Evolutionary conservation across 1,140 invertebrate genomes (phyloP), one percentile per base, ranked within the genome.

Genomic region (Adoxophyes honmai): DNA sequence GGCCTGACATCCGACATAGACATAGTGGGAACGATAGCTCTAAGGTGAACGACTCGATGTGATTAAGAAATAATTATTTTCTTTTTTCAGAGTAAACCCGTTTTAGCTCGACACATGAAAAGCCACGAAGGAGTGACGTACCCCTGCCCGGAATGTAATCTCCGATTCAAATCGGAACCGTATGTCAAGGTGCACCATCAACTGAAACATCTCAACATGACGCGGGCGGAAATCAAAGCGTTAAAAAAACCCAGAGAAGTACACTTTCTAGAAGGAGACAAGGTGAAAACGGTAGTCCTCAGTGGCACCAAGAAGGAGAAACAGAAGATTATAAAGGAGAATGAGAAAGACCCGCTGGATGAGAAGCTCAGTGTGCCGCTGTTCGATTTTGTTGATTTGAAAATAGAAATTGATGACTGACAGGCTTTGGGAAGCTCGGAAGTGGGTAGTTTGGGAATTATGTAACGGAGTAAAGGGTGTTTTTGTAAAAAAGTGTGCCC

Each of bases 131-230:
- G 71, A 11, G 62, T 65, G 44, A 64, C 59, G 18, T 78, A 75
- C 33, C 75, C 73, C 13, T 78, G 75, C 34, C 64, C 55, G 0
- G 73, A 75, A 35, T 78, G 75, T 52, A 73, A 73, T 0, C 38
- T 69, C 16, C 61, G 59, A n/a, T 78, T 78, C 60, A 75, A 73
- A 34, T 73, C 73, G 2, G 66, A 71, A 18, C 68, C 68, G 0
- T 78, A 78, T 42, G 75, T 78, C 0, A 73, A 75, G 33, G 66
- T 78, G 10, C 75, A 78, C 55, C 73, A 78, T 58, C 69, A 78
- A 34, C 55, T 75, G 6, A 75, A 73, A 48, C 75, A 78, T 7
- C 39, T 78, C 0, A 69, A 78, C 56, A 78, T 78, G 75, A 71
- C 75, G 2, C 52, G 72, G 6, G 72, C 66, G 0, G 36, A 78